Evolutionary conservation across 2,797 vertebrate genomes (phyloP), one percentile per base, ranked within the genome.

Genomic region (Nyctibius grandis): DNA sequence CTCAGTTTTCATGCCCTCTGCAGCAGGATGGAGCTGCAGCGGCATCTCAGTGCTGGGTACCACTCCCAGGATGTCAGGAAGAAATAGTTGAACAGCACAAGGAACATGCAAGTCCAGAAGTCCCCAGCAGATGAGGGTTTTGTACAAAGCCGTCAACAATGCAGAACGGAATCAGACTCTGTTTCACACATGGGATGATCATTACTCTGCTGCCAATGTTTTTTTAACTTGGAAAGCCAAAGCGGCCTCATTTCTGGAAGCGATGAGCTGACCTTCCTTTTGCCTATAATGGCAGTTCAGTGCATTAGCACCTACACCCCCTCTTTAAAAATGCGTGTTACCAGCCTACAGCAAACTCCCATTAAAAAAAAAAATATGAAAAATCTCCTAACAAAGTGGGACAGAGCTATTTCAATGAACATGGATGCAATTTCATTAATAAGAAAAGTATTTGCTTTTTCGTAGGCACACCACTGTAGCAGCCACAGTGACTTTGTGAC

Each of bases 371-470:
- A 61, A 59, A 59, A 38, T 11, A 75, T 9, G 8, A 85, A 87
- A 87, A 53, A 75, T 16, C 8, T 54, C 33, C n/a, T 60, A 73
- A 54, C 44, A 50, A 80, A 84, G 29, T 64, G 36, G 36, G 8
- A 42, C 59, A 45, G 20, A 29, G 38, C 33, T 61, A 45, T 82
- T 89, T 83, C 75, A 88, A 86, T 65, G 69, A 78, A 91, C 96
- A 94, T 53, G 73, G 29, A 83, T 34, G 40, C 16, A 70, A 48
- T 80, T 80, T 77, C 28, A 63, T 56, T 68, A 83, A 59, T 53
- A 79, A 73, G 50, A 76, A 72, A 84, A 91, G 89, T 33, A 68
- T 56, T 74, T 80, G 51, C 15, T 77, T 89, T 77, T 83, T 77
- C 48, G 68, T 70, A 53, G 40, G 48, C 40, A 26, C 45, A 29